Percentiles rank a stretch among this genome's conserved stretches.
Conservation (phyloP, 37 sponge, comb jelly and placozoan species). For the Mnemiopsis leidyi region DNA sequence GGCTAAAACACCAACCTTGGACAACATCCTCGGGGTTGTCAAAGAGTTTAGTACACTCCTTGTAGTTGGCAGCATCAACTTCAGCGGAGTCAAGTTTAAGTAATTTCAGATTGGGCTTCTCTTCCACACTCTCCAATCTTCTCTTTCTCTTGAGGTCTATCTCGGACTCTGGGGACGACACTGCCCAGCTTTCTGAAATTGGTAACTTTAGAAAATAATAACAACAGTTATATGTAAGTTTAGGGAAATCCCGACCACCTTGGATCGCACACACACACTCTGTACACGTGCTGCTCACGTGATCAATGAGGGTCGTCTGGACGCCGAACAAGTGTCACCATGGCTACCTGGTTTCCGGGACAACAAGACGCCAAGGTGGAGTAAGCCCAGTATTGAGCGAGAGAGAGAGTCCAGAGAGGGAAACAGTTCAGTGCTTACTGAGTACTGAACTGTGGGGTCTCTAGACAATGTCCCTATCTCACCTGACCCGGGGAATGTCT, state of each 20-base stretch:
- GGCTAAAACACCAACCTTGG: too few relatives aligned
- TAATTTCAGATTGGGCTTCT: neutral
- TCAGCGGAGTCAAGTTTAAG: neutral
- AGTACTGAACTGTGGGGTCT: too few relatives aligned
- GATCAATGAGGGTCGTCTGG: neutral
- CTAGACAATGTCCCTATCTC: too few relatives aligned
- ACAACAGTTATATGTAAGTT: neutral
- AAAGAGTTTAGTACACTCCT: neutral
- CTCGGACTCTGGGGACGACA: neutral
- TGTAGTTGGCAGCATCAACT: neutral
- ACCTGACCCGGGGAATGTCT: neutral
- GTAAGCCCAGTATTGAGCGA: neutral
- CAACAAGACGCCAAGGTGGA: neutral
- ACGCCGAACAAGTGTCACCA: neutral
- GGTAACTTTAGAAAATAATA: neutral
- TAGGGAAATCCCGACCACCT: neutral
- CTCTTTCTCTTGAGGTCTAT: neutral
- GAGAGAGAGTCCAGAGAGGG: neutral
- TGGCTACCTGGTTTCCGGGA: neutral
- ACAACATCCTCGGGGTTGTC: slow-evolving; percentile 18
- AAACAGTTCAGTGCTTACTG: neutral
- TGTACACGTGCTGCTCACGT: neutral
- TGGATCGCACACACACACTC: neutral
- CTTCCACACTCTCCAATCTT: neutral
- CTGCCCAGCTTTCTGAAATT: neutral